A percentile compares a stretch with the other conserved stretches of the same genome.
These are phyloP conservation scores for Hesperia comma DNA, from an alignment of 2,888 invertebrate genomes.

Conservation along the genomic window DNA sequence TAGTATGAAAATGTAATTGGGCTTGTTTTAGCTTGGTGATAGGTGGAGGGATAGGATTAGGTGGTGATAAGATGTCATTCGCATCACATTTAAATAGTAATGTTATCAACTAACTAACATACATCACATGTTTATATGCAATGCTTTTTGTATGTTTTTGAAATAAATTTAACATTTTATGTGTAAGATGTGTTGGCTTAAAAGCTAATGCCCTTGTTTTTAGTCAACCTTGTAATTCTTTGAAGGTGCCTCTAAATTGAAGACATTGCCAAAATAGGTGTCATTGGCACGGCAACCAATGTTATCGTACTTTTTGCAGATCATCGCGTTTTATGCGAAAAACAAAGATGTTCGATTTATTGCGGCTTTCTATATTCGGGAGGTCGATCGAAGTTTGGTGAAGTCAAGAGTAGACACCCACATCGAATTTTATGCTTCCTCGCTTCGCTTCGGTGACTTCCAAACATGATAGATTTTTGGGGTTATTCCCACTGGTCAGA, in stretches of 20 bases:
- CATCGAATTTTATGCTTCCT: no score
- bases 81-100: no score
- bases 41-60: no score
- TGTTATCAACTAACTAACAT: neutral
- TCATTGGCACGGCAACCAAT: neutral
- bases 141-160: neutral
- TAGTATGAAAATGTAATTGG: no score
- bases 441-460: no score
- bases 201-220: conserved; percentile 8
- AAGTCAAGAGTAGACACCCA: no score
- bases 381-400: no score
- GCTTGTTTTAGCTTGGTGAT: no score
- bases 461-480: no score
- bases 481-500: no score
- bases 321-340: neutral
- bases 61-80: no score
- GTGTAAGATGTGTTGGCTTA: conserved; percentile 9
- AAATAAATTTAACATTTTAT: neutral
- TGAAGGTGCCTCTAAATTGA: conserved; percentile 8
- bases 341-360: neutral
- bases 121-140: neutral
- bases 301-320: neutral
- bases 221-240: conserved; percentile 1
- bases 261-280: conserved; percentile 6
- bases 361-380: no score